Conservation (phyloP, 2,888 invertebrate genomes). For the Fragum whitleyi region DNA sequence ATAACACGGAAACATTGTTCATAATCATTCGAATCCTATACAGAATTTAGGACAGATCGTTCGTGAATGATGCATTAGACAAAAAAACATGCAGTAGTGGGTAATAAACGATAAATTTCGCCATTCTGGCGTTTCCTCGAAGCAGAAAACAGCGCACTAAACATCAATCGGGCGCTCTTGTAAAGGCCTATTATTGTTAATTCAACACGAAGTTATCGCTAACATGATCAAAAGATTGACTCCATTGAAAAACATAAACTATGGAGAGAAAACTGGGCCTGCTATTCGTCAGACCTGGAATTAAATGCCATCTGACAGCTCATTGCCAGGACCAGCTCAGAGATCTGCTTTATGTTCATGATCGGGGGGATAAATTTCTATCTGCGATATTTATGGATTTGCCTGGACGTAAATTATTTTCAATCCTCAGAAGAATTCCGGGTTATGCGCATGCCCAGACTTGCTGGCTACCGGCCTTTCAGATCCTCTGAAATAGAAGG, state of each 20-base stretch:
- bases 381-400: conserved; percentile 37
- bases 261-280: conserved; percentile 49
- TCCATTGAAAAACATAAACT: conserved; percentile 61
- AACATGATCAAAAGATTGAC: conserved; percentile 62
- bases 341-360: conserved; percentile 40
- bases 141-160: conserved; percentile 23
- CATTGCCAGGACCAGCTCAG: conserved; percentile 24
- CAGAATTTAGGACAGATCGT: too few species aligned
- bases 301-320: conserved; percentile 63
- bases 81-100: conserved; percentile 15
- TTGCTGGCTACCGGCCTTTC: conserved; percentile 46
- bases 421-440: conserved; percentile 42
- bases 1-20: too few species aligned
- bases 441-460: conserved; percentile 46
- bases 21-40: too few species aligned
- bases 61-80: too few species aligned
- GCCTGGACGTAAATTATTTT: conserved; percentile 48
- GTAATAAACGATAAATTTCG: conserved; percentile 43
- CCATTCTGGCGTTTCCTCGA: conserved; percentile 33
- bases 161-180: conserved; percentile 61
- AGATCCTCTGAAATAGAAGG: conserved; percentile 35
- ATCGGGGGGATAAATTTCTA: conserved; percentile 37
- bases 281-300: conserved; percentile 57
- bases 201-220: conserved; percentile 68
- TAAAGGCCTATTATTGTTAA: conserved; percentile 59